Conservation (phyloP, 1,140 invertebrate genomes). For the Thrips palmi region DNA sequence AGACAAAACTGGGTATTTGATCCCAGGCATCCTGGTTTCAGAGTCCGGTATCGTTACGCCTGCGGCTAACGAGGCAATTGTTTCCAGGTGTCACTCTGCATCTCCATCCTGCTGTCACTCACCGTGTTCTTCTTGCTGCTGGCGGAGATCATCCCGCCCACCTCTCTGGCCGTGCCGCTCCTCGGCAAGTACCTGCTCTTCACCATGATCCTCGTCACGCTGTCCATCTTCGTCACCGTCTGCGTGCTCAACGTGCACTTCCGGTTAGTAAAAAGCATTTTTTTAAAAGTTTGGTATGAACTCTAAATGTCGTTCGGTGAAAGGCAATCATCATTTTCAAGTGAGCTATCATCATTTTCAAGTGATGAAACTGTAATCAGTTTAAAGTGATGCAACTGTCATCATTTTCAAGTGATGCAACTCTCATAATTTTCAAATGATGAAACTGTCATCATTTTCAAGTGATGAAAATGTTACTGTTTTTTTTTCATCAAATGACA, state of each 20-base stretch:
- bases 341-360: too few relatives aligned
- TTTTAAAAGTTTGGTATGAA: too few relatives aligned
- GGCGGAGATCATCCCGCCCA: constrained; percentile 94
- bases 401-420: too few relatives aligned
- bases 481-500: too few relatives aligned
- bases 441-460: too few relatives aligned
- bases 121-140: constrained; percentile 96
- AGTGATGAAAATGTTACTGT: too few relatives aligned
- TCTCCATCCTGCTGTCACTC: constrained; percentile 92
- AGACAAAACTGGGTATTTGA: background rate
- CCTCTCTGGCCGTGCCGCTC: constrained; percentile 89
- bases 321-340: too few relatives aligned
- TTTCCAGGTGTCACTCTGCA: constrained; percentile 70
- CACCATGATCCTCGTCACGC: constrained; percentile 93
- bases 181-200: constrained; percentile 92
- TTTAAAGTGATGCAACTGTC: too few relatives aligned
- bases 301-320: too few relatives aligned
- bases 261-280: constrained; percentile 52
- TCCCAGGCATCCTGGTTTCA: background rate
- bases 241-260: constrained; percentile 95
- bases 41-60: background rate
- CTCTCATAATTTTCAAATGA: too few relatives aligned
- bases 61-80: background rate
- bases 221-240: constrained; percentile 93
- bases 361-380: too few relatives aligned